Percentiles rank a stretch among this genome's conserved stretches.
These are phyloP conservation scores for Gibbula magus DNA, from an alignment of 2,888 invertebrate species.

Conservation along the genomic window DNA sequence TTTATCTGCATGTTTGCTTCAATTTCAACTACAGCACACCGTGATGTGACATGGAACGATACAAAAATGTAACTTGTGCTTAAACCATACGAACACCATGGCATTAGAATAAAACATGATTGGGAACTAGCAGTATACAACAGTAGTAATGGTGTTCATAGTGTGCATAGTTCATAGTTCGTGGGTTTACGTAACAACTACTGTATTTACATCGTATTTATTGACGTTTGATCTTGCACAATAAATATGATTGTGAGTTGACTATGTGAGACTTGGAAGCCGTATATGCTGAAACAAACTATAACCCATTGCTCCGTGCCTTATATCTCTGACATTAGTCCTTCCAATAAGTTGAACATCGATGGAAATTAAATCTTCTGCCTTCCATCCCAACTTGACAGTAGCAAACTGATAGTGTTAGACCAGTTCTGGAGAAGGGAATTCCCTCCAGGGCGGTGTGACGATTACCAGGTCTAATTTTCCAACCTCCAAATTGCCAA, in stretches of 20 bases:
- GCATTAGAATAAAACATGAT: too few species aligned
- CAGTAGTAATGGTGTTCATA: too few species aligned
- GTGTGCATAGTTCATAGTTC: too few species aligned
- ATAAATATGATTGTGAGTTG: neutral
- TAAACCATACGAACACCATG: too few species aligned
- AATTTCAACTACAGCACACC: too few species aligned
- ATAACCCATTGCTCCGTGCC: neutral
- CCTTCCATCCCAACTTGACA: neutral
- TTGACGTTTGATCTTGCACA: too few species aligned
- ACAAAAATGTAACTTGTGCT: too few species aligned
- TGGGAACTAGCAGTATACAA: too few species aligned
- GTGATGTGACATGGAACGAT: too few species aligned
- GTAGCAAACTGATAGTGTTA: neutral
- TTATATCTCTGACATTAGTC: neutral
- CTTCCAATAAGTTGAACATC: constrained; percentile 1
- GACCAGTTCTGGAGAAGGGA: neutral
- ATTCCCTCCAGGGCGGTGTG: neutral
- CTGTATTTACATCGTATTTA: too few species aligned
- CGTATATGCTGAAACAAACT: neutral
- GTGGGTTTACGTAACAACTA: too few species aligned
- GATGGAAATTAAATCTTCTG: constrained; percentile 1
- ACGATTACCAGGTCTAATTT: neutral
- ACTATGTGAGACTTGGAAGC: neutral
- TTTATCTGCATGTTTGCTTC: too few species aligned
- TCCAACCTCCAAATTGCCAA: neutral